Evolutionary conservation across 2,888 invertebrate species (phyloP), one percentile per base, ranked within the genome.

Genomic region (Exocentrus adspersus): DNA sequence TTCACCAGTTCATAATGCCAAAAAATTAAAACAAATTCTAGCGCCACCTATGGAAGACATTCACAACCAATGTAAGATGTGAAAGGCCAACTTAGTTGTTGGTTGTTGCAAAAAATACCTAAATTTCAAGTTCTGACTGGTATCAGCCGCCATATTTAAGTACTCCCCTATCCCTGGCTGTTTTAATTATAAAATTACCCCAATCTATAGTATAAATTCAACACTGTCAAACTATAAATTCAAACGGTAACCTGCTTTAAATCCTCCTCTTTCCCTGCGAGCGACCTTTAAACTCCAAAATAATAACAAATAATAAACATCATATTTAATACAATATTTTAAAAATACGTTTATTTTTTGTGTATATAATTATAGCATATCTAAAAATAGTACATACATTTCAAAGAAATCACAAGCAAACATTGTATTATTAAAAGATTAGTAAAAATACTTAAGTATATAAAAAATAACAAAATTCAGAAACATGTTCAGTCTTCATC

Each of bases 401-500:
- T 54, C 2, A 54, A 24, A 37, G 1, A 32, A 45, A 45, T 46
- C 46, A 46, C 32, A 46, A 46, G 46, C 46, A 57, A 30, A 32
- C 28, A 32, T 28, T 28, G 3, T 51, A 43, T 3, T 43, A 2
- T 32, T 19, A 51, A 51, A 12, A 32, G 3, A 10, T 28, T 50
- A 50, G 12, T 37, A 37, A 3, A 12, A 21, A 28, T n/a, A n/a
- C n/a, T 28, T 16, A 24, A 14, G 6, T 12, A 21, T 41, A 20
- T 20, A 53, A 20, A 53, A 37, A 42, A 24, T 28, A 43, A 54
- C 6, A 9, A 48, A 48, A 9, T 9, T 14, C 17, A 16, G 10
- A 16, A 37, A 32, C n/a, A 52, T 19, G 6, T 63, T 65, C 61
- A 68, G 63, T 68, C 68, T 65, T 57, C 54, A 43, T 54, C 57